These are phyloP conservation scores for Peromyscus polionotus DNA, from an alignment of 2,113 vertebrate genomes.

Conservation along the genomic window DNA sequence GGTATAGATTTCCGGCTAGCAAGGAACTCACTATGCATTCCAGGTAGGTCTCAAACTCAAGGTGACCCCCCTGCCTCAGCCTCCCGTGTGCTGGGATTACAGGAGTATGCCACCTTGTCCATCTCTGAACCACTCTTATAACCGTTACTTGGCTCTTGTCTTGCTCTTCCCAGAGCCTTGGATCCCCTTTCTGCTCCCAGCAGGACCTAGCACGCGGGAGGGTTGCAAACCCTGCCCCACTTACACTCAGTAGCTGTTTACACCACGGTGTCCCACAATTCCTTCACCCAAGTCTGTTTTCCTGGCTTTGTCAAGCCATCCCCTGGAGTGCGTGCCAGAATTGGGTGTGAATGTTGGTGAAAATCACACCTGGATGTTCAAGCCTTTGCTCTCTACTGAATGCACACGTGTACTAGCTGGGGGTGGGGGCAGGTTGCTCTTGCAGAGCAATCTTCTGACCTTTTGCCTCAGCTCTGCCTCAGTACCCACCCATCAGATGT, in stretches of 20 bases:
- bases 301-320: neutral
- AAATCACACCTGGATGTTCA: neutral
- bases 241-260: neutral
- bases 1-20: neutral
- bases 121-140: neutral
- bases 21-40: neutral
- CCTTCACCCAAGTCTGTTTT: neutral
- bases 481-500: neutral
- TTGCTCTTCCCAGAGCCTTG: neutral
- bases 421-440: neutral
- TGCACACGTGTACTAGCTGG: too few relatives aligned
- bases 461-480: neutral
- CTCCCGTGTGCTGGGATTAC: too few relatives aligned
- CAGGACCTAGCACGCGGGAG: neutral
- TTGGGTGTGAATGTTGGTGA: neutral
- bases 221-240: rapidly evolving
- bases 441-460: too few relatives aligned
- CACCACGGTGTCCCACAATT: rapidly evolving
- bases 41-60: neutral
- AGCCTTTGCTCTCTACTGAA: neutral
- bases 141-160: neutral
- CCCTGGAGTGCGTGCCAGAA: neutral
- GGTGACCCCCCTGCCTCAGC: neutral
- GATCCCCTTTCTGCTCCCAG: neutral
- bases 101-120: too few relatives aligned